Percentiles rank a stretch among this genome's conserved stretches.
Conservation (phyloP, 2,113 vertebrate genomes). For the Hippocampus guttulatus region DNA sequence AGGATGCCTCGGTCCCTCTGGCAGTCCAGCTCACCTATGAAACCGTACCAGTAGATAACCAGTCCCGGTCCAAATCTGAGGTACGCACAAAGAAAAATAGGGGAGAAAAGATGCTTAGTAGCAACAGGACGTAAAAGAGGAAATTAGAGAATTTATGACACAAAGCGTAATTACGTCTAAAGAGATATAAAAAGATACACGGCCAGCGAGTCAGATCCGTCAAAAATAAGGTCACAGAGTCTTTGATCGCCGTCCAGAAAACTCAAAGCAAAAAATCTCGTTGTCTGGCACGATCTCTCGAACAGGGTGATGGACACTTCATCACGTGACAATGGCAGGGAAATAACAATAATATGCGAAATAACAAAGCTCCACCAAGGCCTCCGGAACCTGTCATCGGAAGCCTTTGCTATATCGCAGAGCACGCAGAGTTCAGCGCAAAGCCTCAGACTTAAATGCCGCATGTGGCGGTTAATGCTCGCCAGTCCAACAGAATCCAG, state of each 20-base stretch:
- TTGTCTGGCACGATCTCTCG: constrained; percentile 43
- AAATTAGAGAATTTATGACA: background rate
- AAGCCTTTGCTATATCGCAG: constrained; percentile 36
- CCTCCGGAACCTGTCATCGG: constrained; percentile 46
- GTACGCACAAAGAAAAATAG: constrained; percentile 25
- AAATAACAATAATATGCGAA: constrained; percentile 63
- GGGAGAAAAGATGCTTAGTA: background rate
- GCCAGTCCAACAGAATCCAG: constrained; percentile 51
- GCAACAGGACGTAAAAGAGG: constrained; percentile 1
- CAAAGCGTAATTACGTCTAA: constrained; percentile 10
- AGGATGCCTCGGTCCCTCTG: constrained; percentile 92
- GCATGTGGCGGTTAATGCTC: constrained; percentile 44
- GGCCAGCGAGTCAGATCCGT: constrained; percentile 27
- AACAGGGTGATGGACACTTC: constrained; percentile 57
- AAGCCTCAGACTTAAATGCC: constrained; percentile 31
- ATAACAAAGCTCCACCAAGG: constrained; percentile 56
- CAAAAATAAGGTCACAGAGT: constrained; percentile 28
- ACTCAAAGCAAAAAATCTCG: constrained; percentile 54
- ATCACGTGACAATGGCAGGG: constrained; percentile 66
- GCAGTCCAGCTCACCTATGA: constrained; percentile 93
- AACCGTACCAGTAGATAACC: constrained; percentile 98
- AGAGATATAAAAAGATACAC: constrained; percentile 26
- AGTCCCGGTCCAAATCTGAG: constrained; percentile 92
- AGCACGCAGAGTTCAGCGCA: constrained; percentile 47
- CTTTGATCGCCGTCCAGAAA: constrained; percentile 70